Base-by-base conservation (phyloP, 2,888 invertebrate genomes). In the Platycheirus albimanus region DNA sequence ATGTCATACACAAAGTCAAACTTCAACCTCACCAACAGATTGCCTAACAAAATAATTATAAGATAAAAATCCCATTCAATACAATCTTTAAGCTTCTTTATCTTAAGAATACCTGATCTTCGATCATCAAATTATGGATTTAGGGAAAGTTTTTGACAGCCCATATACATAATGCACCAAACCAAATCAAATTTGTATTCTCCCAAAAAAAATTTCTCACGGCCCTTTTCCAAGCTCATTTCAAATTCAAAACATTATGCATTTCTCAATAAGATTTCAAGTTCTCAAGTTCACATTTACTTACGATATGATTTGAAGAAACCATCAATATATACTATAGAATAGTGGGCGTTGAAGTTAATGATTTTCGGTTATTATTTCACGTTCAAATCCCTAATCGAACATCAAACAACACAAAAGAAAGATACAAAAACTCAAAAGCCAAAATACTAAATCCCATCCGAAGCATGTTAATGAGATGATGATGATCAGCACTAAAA, bases 281-380 rank as follows among this genome's bases (percentile, higher is more conserved):
- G 36, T 54, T 54, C 54, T 36, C 71, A 71, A 63, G 61, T 47
- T 76, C 54, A 67, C 33, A 11, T 47, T 76, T 47, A 67, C 33
- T 8, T 38, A 24, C 24, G 7, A 2, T 20, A 49, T 10, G 49
- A 71, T 20, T 45, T 15, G 11, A 36, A 58, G 56, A 61, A 54
- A 51, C 20, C 10, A 36, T 33, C 56, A 41, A 24, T 54, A n/a
- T n/a, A n/a, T n/a, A n/a, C n/a, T 0, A 11, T 24, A 17, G 2
- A 15, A 15, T 41, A 3, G 79, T 80, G 75, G 79, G 79, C 79
- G 79, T 63, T 19, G 51, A 11, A n/a, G 49, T 66, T 78, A 72
- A 61, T 66, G 51, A 17, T 20, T 41, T 56, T 41, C 20, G 24
- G 24, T 58, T 58, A 28, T 15, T 58, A 41, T 58, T 58, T 28